These are phyloP conservation scores for Drosophila mimica DNA, from an alignment of 2,888 invertebrate species.

Conservation along the genomic window DNA sequence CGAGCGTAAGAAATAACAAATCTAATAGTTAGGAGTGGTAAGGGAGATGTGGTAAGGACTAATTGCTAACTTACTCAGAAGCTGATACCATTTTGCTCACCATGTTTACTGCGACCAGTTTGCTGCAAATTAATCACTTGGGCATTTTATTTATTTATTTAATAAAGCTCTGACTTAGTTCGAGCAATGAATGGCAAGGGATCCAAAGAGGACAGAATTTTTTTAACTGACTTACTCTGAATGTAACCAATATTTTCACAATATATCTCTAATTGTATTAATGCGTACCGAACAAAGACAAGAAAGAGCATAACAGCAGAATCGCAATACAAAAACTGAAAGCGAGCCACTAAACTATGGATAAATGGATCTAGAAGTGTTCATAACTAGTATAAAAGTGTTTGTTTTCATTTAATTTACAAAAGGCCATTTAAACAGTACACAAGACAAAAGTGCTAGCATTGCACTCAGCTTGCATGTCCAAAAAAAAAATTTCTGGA, in stretches of 20 bases:
- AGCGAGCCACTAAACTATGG: not conserved
- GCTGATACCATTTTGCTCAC: slow-evolving; percentile 39
- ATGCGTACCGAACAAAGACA: not conserved
- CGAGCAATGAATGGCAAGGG: slow-evolving; percentile 21
- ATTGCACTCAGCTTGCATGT: not conserved
- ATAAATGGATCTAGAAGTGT: not conserved
- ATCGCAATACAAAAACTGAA: not conserved
- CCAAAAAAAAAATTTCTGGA: not conserved
- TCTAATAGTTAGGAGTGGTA: not conserved
- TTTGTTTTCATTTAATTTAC: not conserved
- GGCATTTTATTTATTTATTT: slow-evolving; percentile 62
- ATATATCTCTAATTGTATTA: not conserved
- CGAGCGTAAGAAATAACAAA: slow-evolving; percentile 9
- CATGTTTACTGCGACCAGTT: slow-evolving; percentile 32
- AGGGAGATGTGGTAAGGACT: not conserved
- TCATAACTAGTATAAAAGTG: not conserved
- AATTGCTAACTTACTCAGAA: not conserved
- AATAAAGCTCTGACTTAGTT: slow-evolving; percentile 40
- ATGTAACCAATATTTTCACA: slow-evolving; percentile 9
- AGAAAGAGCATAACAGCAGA: not conserved
- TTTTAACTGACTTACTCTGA: not conserved
- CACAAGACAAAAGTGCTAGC: not conserved
- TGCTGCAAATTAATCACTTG: slow-evolving; percentile 60
- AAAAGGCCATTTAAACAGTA: not conserved
- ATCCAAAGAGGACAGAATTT: slow-evolving; percentile 27